Base-by-base conservation (phyloP, 2,113 vertebrate species). In the Poeciliopsis prolifica region DNA sequence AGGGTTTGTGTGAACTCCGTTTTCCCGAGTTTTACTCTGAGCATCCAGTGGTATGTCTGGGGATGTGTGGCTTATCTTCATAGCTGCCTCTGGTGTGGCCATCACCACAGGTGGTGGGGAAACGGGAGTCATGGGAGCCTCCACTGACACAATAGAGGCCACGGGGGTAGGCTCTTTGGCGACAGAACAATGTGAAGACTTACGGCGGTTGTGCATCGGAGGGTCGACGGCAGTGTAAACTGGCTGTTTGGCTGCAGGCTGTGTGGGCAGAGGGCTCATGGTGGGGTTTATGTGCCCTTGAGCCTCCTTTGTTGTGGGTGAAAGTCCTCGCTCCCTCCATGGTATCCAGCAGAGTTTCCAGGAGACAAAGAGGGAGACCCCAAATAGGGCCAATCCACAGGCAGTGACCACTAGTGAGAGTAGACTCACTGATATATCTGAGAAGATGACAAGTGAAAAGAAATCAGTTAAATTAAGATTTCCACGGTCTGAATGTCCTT, bases 261-360 rank as follows among this genome's bases (percentile, higher is more conserved):
- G 93, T 13, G 87, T 74, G 65, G 78, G 82, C 68, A 84, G 73
- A 64, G 87, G 89, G 77, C 85, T 89, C 88, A 93, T 83, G 61
- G 83, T 82, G 1, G 91, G 90, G 64, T 97, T 96, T 73, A 95
- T 94, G 85, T 96, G 97, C 89, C 95, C 94, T 2, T 92, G 89
- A 60, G 81, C 67, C 83, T 97, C 96, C 93, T 97, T 98, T 94
- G 65, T 94, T 58, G 94, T 95, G 70, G 96, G 96, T 0, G 95
- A 95, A 65, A 96, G 86, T 28, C 95, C 95, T 68, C 95, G 95
- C 87, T 99, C 98, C 85, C 98, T 95, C 97, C 98, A 99, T 54
- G 98, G 98, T 91, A 99, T 97, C 98, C 98, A 99, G 88, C 98
- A 99, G 82, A 99, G 96, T 87, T 99, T 99, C 98, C 98, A 99